phyloP scores from a whole-genome alignment of 2,888 invertebrate genomes.

The Lepidochrysops patricia region DNA sequence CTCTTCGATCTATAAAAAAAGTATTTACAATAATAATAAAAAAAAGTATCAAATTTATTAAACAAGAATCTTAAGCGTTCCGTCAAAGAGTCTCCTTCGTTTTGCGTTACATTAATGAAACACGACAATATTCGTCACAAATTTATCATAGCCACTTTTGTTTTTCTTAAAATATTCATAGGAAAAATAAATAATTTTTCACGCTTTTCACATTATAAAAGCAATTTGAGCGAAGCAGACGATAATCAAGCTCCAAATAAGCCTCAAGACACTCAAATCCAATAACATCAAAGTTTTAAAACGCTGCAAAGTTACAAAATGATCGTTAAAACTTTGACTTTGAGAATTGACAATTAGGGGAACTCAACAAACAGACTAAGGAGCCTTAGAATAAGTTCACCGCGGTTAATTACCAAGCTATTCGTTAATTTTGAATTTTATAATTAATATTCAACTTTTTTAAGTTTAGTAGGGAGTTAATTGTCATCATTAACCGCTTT shows the following conservation, averaged over 20 bases:
- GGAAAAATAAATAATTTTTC: constrained; percentile 2
- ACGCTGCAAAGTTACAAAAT: constrained; percentile 32
- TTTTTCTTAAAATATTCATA: background rate
- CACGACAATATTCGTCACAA: background rate
- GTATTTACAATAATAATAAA: no score
- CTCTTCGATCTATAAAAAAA: no score
- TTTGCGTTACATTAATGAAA: background rate
- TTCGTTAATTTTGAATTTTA: constrained; percentile 7
- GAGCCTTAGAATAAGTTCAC: constrained; percentile 16
- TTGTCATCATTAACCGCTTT: background rate
- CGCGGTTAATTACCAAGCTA: constrained; percentile 1
- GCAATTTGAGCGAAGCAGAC: constrained; percentile 2
- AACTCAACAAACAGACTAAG: constrained; percentile 30
- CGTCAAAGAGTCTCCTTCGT: background rate
- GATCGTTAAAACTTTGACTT: constrained; percentile 39
- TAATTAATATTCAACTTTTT: background rate
- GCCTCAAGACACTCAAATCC: constrained; percentile 31
- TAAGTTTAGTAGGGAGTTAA: background rate
- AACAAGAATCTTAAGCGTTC: no score
- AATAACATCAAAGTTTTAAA: constrained; percentile 34
- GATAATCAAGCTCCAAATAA: constrained; percentile 10
- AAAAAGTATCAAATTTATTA: no score
- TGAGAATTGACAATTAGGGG: constrained; percentile 36
- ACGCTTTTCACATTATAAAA: constrained; percentile 1
- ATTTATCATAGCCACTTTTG: background rate